A percentile compares a stretch with the other conserved stretches of the same genome.
Evolutionary conservation across 2,888 invertebrate genomes (phyloP).

Genomic region (Polydrusus pterygomalis): DNA sequence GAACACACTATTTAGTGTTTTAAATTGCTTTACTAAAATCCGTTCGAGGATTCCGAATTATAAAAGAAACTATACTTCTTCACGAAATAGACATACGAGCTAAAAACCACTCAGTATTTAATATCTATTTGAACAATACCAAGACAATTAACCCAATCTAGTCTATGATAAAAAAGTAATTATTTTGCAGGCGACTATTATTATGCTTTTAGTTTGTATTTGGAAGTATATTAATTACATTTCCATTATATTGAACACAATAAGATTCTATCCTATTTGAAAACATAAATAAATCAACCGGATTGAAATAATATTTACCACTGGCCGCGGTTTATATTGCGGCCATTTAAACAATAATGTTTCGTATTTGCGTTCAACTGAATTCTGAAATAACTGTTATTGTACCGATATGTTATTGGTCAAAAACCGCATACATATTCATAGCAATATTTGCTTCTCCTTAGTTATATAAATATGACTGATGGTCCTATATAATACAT

Average conservation of each 20-base stretch:
- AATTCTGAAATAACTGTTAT: constrained; percentile 1
- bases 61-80: too few relatives aligned
- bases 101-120: too few relatives aligned
- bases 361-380: constrained; percentile 11
- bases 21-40: too few relatives aligned
- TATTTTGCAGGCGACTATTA: too few relatives aligned
- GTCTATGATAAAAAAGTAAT: too few relatives aligned
- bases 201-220: too few relatives aligned
- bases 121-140: too few relatives aligned
- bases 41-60: too few relatives aligned
- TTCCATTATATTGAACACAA: neutral
- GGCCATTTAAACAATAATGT: constrained; percentile 20
- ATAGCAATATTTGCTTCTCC: constrained; percentile 1
- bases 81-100: too few relatives aligned
- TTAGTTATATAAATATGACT: neutral
- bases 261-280: neutral
- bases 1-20: too few relatives aligned
- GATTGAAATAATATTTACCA: constrained; percentile 16
- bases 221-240: neutral
- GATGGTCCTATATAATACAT: neutral
- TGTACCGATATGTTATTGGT: constrained; percentile 12
- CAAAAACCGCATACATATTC: constrained; percentile 10
- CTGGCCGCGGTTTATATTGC: neutral
- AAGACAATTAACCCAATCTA: too few relatives aligned
- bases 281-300: constrained; percentile 4